Base-by-base conservation (phyloP, 2,888 invertebrate genomes). In the Chaitophorus viminalis region DNA sequence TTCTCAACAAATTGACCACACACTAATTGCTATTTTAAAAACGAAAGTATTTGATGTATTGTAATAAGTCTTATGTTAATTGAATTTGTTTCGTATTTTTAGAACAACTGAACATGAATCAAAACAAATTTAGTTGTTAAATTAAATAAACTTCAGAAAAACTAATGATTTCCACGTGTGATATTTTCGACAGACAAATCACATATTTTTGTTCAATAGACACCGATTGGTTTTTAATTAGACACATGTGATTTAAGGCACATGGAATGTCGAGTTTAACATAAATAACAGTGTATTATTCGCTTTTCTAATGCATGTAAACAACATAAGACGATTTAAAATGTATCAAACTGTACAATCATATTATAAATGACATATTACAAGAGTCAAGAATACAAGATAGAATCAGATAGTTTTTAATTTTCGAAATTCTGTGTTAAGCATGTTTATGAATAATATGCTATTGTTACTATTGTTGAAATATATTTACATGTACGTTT, bases 141-240 rank as follows among this genome's bases (percentile, higher is more conserved):
- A n/a, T 39, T 46, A 8, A 75, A 75, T 39, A 4, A 39, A n/a
- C 36, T 60, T 8, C 18, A 54, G 18, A 14, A 82, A 60, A 82
- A 36, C 54, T 36, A 39, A 82, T 33, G 21, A 29, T 18, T 54
- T 33, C 54, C 60, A 29, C 29, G 8, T 82, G 72, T 18, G 25
- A 33, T 25, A 25, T 72, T 33, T 52, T 54, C 33, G 0, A n/a
- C 54, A 60, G 36, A 29, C 36, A 74, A 82, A 82, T 54, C 36
- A 21, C 74, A 29, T 65, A 68, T 81, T 33, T 33, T 2, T 54
- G 21, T 82, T 21, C 17, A 36, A 25, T 82, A 74, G 31, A 25
- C 33, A 5, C 36, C 11, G 74, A 82, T 82, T 82, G 74, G 74
- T 60, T 82, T 74, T 74, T 82, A 60, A 82, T 82, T 60, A 52